Conservation (phyloP, 2,888 invertebrate species). For the Agriotes lineatus region DNA sequence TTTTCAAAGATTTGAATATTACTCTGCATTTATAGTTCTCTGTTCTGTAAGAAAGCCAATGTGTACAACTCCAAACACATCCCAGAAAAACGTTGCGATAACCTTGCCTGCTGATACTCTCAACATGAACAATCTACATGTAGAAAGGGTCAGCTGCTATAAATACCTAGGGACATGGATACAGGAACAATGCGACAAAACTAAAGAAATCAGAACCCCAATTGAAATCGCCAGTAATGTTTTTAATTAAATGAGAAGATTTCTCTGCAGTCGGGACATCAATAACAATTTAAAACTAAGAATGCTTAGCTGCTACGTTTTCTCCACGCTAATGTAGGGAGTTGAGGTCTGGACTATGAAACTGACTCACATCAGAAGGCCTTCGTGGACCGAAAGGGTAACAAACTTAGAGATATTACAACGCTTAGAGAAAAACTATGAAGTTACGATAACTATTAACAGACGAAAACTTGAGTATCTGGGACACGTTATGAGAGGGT, state of each 20-base stretch:
- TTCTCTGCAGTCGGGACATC: not conserved
- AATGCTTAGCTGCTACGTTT: not conserved
- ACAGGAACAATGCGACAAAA: no score
- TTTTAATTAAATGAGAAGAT: not conserved
- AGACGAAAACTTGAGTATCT: not conserved
- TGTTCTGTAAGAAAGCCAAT: no score
- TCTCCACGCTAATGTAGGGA: not conserved
- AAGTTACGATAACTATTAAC: not conserved
- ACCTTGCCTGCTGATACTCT: no score
- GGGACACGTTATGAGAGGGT: not conserved
- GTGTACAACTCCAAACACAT: no score
- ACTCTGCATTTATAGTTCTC: no score
- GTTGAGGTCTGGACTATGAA: not conserved
- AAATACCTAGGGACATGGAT: no score
- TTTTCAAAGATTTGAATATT: no score
- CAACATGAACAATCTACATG: no score
- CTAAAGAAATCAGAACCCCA: no score
- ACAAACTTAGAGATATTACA: not conserved
- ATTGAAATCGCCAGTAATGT: no score
- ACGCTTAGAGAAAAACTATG: not conserved
- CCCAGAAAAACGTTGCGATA: no score
- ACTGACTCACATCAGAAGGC: not conserved
- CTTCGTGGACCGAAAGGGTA: not conserved
- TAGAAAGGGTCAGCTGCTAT: no score
- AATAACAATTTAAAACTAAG: not conserved